phyloP scores from a whole-genome alignment of 2,797 vertebrate species.

The Cephalopachus bancanus region DNA sequence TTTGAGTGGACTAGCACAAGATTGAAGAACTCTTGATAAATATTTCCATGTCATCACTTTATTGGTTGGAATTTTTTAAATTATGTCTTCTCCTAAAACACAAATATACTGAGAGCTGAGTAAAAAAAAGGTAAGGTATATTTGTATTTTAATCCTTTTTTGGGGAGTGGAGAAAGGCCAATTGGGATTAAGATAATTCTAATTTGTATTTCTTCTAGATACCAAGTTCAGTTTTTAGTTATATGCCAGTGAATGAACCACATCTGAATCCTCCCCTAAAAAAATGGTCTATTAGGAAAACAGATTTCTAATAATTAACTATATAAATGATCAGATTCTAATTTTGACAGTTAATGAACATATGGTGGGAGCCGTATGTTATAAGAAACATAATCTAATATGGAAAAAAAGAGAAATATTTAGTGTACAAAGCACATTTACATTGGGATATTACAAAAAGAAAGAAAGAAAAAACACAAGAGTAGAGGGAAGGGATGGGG shows the following conservation, averaged over 20 bases:
- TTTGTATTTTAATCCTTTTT: slow-evolving; percentile 12
- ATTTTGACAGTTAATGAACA: background rate
- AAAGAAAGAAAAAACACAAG: background rate
- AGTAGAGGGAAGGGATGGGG: background rate
- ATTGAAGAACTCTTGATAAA: background rate
- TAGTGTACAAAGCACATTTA: background rate
- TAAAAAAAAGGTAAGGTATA: slow-evolving; percentile 16
- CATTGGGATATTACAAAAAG: background rate
- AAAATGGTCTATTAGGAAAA: background rate
- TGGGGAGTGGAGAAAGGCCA: background rate
- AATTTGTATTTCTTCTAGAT: slow-evolving; percentile 1
- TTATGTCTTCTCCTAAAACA: background rate
- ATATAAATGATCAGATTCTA: background rate
- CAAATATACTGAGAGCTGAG: background rate
- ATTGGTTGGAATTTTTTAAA: slow-evolving; percentile 28
- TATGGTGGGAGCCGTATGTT: background rate
- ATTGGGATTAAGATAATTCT: background rate
- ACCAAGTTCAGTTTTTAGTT: background rate
- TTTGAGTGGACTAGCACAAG: too few relatives aligned
- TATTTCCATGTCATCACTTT: background rate
- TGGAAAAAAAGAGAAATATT: background rate
- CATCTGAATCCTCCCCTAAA: background rate
- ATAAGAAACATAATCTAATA: background rate
- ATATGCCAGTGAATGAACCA: background rate
- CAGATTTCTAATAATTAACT: background rate